Evolutionary conservation across 2,797 vertebrate species (phyloP).

Genomic region (Sparidentex hasta): DNA sequence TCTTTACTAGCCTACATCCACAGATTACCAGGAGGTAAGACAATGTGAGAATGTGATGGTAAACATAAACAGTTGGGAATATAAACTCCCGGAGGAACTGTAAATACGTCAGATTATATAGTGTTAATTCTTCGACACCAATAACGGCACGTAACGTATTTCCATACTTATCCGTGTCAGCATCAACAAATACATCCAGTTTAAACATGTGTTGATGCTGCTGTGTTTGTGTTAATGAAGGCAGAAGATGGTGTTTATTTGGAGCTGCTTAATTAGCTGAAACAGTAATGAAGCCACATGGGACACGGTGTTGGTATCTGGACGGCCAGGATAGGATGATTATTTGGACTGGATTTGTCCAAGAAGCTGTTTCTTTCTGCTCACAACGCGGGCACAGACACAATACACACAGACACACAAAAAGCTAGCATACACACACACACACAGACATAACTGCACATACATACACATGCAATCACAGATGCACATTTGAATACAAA

Average conservation of each 20-base stretch:
- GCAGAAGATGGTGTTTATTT: slow-evolving; percentile 82
- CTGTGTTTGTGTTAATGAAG: slow-evolving; percentile 81
- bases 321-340: slow-evolving; percentile 79
- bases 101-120: slow-evolving; percentile 13
- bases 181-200: slow-evolving; percentile 67
- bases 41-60: neutral
- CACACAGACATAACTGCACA: slow-evolving; percentile 21
- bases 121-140: slow-evolving; percentile 25
- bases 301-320: slow-evolving; percentile 81
- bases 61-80: slow-evolving; percentile 30
- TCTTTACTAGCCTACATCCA: neutral
- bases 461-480: slow-evolving; percentile 17
- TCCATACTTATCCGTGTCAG: slow-evolving; percentile 53
- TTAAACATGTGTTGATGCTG: slow-evolving; percentile 72
- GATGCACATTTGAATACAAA: slow-evolving; percentile 50
- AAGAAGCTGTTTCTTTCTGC: slow-evolving; percentile 68
- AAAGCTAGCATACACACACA: neutral
- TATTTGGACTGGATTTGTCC: slow-evolving; percentile 82
- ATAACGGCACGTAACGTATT: slow-evolving; percentile 41
- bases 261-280: slow-evolving; percentile 84
- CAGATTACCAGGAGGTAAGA: slow-evolving; percentile 11
- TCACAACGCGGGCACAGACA: slow-evolving; percentile 29
- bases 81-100: slow-evolving; percentile 10
- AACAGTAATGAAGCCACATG: slow-evolving; percentile 85
- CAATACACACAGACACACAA: slow-evolving; percentile 23